Conservation (phyloP, 2,797 vertebrate species). For the Phaenicophaeus curvirostris region DNA sequence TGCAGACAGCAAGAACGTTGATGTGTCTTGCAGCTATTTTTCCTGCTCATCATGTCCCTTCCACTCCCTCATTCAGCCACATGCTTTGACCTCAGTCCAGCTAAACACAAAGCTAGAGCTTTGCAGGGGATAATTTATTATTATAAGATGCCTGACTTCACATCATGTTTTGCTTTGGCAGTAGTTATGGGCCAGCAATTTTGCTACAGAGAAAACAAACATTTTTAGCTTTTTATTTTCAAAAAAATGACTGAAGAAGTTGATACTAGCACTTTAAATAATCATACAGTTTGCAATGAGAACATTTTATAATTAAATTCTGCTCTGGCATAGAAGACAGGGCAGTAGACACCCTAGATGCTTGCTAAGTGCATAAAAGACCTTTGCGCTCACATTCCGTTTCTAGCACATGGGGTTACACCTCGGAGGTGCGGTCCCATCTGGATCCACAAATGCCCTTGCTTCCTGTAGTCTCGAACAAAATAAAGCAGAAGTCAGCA, state of each 20-base stretch:
- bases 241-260: neutral
- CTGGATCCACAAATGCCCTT: neutral
- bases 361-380: neutral
- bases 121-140: neutral
- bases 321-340: neutral
- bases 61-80: neutral
- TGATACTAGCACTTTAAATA: neutral
- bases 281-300: neutral
- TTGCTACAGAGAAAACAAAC: neutral
- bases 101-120: neutral
- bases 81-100: neutral
- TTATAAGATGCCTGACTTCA: neutral
- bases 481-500: neutral
- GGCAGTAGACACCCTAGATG: neutral
- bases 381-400: neutral
- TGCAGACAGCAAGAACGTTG: neutral
- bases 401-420: neutral
- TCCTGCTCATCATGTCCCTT: neutral
- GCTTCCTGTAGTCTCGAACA: neutral
- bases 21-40: neutral
- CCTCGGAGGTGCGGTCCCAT: neutral
- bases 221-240: neutral
- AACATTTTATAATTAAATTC: neutral
- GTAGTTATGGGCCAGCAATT: neutral
- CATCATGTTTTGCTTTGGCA: neutral